Base-by-base conservation (phyloP, 2,113 vertebrate genomes). In the Rhabdornis inornatus region DNA sequence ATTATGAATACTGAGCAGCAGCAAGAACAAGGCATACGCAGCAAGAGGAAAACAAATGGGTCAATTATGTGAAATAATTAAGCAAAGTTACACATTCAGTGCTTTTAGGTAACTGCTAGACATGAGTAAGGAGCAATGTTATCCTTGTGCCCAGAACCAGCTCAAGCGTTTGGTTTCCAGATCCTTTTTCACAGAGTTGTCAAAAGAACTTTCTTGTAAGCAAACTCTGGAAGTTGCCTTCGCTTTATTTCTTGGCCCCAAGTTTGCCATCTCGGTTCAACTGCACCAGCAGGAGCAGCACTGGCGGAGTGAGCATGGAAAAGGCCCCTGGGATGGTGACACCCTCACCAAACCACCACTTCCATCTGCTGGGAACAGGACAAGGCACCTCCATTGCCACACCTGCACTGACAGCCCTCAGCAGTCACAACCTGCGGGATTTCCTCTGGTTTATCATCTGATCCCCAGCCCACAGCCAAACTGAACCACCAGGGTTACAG, bases 321-420 rank as follows among this genome's bases (percentile, higher is more conserved):
- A 57, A 76, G 7, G 14, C 11, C n/a, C 35, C n/a, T 35, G 10
- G 30, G n/a, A 15, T n/a, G 30, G 50, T 35, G 30, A 50, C 4
- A 57, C 15, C 40, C 50, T 74, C 57, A 61, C 59, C 45, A 69
- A 72, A 4, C 0, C 18, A 25, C 22, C 0, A 0, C 9, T 85
- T 57, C 39, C 35, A 69, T 5, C 42, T 0, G 0, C 59, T 13
- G 23, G 64, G 21, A 93, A 7, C 23, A 66, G 42, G 31, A 72
- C 31, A 37, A 68, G 35, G 65, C 13, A 35, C 39, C 13, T 52
- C 31, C 20, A 20, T 2, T 17, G 45, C 27, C 37, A 52, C 7
- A 13, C 10, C 60, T 1, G 0, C 44, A 17, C 0, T 0, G 5
- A 31, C 7, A 31, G 4, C 22, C 11, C 31, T 56, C 53, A 40